These are phyloP conservation scores for Zhengitettix transpicula DNA, from an alignment of 2,888 invertebrate genomes.

Conservation along the genomic window DNA sequence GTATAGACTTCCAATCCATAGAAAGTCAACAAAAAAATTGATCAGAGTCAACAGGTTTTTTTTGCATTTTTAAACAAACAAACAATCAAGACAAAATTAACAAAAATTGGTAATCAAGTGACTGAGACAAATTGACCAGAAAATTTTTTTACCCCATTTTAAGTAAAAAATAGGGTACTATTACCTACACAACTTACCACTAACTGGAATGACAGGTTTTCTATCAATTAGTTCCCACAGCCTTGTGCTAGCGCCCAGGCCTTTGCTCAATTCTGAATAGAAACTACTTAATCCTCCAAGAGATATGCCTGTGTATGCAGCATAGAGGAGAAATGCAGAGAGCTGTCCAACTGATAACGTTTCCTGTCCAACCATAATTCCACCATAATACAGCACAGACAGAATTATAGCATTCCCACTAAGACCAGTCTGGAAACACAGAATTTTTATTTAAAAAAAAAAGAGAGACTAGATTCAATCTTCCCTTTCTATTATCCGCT, in stretches of 20 bases:
- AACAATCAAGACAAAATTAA: no score
- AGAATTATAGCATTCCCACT: constrained; percentile 81
- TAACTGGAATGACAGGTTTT: constrained; percentile 53
- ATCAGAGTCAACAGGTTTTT: no score
- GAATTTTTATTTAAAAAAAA: no score
- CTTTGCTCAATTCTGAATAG: constrained; percentile 86
- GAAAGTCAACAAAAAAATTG: no score
- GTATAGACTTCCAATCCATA: no score
- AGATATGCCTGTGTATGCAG: constrained; percentile 83
- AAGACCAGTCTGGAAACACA: constrained; percentile 53
- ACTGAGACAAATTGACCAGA: neutral
- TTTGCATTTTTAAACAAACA: no score
- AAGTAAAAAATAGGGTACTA: neutral
- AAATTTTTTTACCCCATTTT: neutral
- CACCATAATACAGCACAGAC: constrained; percentile 83
- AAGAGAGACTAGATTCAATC: no score
- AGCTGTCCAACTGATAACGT: constrained; percentile 69
- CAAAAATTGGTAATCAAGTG: no score
- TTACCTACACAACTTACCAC: constrained; percentile 30
- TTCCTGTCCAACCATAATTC: constrained; percentile 67
- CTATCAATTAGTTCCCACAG: constrained; percentile 83
- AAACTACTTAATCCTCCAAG: constrained; percentile 81
- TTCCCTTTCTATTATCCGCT: no score
- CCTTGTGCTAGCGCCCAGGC: constrained; percentile 77
- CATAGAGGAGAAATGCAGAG: constrained; percentile 87